Percentiles rank a stretch among this genome's conserved stretches.
Evolutionary conservation across 2,797 vertebrate species (phyloP).

Genomic region (Semotilus atromaculatus): DNA sequence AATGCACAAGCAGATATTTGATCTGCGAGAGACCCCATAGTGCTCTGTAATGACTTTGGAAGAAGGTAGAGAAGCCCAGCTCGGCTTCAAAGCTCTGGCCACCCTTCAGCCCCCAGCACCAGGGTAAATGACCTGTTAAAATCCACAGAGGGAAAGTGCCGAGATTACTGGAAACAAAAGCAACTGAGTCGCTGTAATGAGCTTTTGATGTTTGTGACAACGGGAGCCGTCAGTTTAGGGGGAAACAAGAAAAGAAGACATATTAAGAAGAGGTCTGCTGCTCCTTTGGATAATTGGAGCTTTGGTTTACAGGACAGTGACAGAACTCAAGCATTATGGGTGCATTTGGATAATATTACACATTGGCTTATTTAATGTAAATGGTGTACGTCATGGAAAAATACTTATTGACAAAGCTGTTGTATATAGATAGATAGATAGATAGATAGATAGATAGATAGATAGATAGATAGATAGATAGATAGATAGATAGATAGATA

Average conservation of each 20-base stretch:
- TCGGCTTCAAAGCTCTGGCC: conserved; percentile 38
- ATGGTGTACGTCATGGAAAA: not conserved
- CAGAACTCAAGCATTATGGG: not conserved
- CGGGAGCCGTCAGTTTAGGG: conserved; percentile 3
- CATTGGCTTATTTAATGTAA: not conserved
- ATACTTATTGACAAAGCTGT: not conserved
- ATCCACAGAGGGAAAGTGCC: conserved; percentile 14
- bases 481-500: not conserved
- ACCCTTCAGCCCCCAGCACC: conserved; percentile 29
- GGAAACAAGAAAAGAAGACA: not conserved
- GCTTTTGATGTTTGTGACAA: conserved; percentile 29
- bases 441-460: too few species aligned
- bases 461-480: too few species aligned
- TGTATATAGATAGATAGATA: not conserved
- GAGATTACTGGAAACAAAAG: conserved; percentile 46
- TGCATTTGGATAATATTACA: not conserved
- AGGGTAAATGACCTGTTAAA: conserved; percentile 51
- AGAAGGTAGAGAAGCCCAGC: conserved; percentile 33
- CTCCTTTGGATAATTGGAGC: not conserved
- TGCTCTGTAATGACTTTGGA: conserved; percentile 45
- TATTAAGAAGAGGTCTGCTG: not conserved
- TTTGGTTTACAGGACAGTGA: not conserved
- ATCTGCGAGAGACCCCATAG: conserved; percentile 49
- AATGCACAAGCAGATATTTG: conserved; percentile 54
- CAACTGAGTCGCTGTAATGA: not conserved